phyloP scores from a whole-genome alignment of 2,113 vertebrate species.

The Galbula dea region DNA sequence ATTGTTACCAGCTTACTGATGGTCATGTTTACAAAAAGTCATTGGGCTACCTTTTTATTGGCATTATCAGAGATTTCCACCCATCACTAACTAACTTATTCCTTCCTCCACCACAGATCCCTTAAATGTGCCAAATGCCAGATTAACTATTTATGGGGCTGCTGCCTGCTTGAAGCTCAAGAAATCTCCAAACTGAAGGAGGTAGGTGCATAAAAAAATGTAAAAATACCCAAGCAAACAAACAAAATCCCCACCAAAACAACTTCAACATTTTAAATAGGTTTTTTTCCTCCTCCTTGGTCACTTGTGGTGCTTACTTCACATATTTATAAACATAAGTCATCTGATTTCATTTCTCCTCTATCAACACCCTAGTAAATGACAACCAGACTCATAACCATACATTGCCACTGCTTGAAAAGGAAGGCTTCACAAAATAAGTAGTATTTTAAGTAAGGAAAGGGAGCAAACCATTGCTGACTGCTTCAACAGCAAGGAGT shows the following conservation, averaged over 20 bases:
- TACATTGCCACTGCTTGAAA: neutral
- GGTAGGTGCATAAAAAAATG: neutral
- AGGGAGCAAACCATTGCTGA: neutral
- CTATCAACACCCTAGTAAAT: neutral
- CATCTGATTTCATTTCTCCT: neutral
- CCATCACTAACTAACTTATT: conserved; percentile 4
- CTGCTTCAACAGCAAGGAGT: neutral
- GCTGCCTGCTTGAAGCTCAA: neutral
- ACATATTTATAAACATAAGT: no score
- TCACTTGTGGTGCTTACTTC: neutral
- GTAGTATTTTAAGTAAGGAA: neutral
- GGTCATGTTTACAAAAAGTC: neutral
- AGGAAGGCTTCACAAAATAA: conserved; percentile 3
- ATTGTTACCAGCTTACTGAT: neutral
- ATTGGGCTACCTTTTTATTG: neutral
- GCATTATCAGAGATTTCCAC: conserved; percentile 14
- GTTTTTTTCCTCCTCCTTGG: neutral
- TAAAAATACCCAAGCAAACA: no score
- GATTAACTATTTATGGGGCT: neutral
- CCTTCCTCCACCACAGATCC: conserved; percentile 9
- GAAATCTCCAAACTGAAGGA: neutral
- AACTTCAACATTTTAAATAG: neutral
- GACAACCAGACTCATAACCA: conserved; percentile 15
- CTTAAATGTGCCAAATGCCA: neutral
- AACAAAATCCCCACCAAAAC: no score